Conservation (phyloP, 1,140 invertebrate genomes). For the Drosophila bifasciata region DNA sequence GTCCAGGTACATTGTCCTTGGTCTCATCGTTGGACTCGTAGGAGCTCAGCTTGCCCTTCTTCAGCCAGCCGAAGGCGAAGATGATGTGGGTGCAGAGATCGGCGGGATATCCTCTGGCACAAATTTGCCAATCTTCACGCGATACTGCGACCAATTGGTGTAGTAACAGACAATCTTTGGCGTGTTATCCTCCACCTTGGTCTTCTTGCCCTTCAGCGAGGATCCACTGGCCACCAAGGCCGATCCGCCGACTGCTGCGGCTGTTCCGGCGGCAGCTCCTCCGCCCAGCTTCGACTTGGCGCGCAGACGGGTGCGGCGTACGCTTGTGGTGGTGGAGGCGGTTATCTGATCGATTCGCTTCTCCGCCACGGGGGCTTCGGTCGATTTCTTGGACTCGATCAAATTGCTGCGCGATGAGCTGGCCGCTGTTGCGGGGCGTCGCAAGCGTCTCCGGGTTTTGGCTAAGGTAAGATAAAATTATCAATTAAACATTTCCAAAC, state of each 20-base stretch:
- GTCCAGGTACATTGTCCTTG: conserved; percentile 94
- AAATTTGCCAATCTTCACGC: conserved; percentile 96
- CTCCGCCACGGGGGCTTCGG: conserved; percentile 77
- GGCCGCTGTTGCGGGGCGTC: conserved; percentile 85
- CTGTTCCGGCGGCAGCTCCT: conserved; percentile 86
- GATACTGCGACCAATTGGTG: conserved; percentile 98
- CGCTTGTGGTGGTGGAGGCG: conserved; percentile 83
- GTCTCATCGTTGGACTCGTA: conserved; percentile 97
- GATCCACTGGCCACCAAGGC: conserved; percentile 86
- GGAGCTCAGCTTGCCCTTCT: conserved; percentile 95
- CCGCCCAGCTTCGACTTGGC: conserved; percentile 85
- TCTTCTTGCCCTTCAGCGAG: conserved; percentile 85
- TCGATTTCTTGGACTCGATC: conserved; percentile 84
- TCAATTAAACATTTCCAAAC: not conserved
- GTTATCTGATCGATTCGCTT: conserved; percentile 87
- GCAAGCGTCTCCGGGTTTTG: conserved; percentile 85
- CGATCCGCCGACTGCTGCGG: conserved; percentile 86
- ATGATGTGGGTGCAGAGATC: conserved; percentile 98
- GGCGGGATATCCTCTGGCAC: conserved; percentile 97
- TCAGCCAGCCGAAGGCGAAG: conserved; percentile 98
- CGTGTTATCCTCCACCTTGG: conserved; percentile 87
- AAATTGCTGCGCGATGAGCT: conserved; percentile 80
- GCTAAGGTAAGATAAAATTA: conserved; percentile 38
- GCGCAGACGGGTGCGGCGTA: conserved; percentile 89
- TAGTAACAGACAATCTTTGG: conserved; percentile 96